phyloP scores from a whole-genome alignment of 2,888 invertebrate genomes.

The Neocrepidodera transversa region DNA sequence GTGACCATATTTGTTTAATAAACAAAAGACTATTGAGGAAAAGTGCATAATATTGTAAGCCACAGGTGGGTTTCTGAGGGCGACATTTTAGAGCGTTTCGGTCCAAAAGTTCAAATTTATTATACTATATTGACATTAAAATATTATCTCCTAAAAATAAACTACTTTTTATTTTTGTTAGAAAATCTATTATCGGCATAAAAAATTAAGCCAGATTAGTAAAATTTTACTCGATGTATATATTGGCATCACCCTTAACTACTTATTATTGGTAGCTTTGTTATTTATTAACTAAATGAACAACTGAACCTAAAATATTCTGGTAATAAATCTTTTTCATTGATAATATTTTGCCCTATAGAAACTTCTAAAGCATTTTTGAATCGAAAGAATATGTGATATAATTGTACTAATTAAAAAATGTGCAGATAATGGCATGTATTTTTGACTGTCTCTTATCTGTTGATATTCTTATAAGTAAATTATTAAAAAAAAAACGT shows the following conservation, averaged over 20 bases:
- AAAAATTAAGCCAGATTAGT: too few species aligned
- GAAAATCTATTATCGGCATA: too few species aligned
- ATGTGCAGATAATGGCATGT: constrained; percentile 39
- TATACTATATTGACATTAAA: background rate
- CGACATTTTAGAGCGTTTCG: background rate
- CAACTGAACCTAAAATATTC: too few species aligned
- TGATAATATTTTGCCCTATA: constrained; percentile 1
- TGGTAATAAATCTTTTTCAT: background rate
- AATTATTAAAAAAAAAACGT: constrained; percentile 38
- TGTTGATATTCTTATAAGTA: constrained; percentile 39
- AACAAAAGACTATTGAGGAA: constrained; percentile 8
- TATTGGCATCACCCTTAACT: too few species aligned
- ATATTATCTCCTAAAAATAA: background rate
- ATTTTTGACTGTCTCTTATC: constrained; percentile 42
- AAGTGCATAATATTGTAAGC: constrained; percentile 21
- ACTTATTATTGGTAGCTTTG: too few species aligned
- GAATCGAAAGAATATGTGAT: constrained; percentile 46
- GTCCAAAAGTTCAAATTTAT: constrained; percentile 1
- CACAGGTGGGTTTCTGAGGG: constrained; percentile 4
- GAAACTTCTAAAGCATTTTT: constrained; percentile 40
- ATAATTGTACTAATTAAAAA: constrained; percentile 48
- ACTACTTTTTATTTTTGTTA: background rate
- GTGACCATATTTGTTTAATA: background rate
- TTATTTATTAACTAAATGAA: too few species aligned
- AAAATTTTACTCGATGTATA: too few species aligned